Evolutionary conservation across 1,140 invertebrate genomes (phyloP).

Genomic region (Drosophila paulistorum): DNA sequence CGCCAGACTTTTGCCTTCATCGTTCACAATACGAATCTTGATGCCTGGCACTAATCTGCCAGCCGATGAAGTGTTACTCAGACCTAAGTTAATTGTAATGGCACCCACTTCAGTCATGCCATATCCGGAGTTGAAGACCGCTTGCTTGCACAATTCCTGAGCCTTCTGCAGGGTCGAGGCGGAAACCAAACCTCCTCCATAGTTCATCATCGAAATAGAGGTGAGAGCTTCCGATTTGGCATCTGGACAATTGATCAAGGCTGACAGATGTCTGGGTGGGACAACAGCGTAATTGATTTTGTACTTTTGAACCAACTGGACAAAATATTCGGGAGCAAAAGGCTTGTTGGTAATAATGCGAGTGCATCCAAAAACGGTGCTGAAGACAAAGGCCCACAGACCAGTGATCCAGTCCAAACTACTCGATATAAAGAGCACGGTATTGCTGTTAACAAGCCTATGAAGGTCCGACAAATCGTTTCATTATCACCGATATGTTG

Average conservation of each 20-base stretch:
- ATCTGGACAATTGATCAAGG: constrained; percentile 48
- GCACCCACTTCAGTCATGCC: constrained; percentile 63
- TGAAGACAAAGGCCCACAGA: constrained; percentile 53
- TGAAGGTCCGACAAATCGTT: neutral
- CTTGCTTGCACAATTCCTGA: constrained; percentile 51
- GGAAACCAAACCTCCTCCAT: constrained; percentile 56
- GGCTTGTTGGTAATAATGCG: constrained; percentile 63
- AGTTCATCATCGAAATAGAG: constrained; percentile 49
- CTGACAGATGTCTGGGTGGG: constrained; percentile 51
- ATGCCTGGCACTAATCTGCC: constrained; percentile 54
- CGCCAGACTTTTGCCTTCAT: constrained; percentile 62
- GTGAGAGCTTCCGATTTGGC: constrained; percentile 50
- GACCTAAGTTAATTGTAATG: constrained; percentile 58
- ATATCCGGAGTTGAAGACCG: constrained; percentile 61
- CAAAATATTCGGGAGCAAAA: constrained; percentile 59
- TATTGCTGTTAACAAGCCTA: constrained; percentile 59
- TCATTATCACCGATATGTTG: too few species aligned
- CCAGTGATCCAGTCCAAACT: constrained; percentile 76
- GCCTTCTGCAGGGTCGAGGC: constrained; percentile 42
- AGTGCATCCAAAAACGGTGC: constrained; percentile 55
- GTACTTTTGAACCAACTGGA: constrained; percentile 68
- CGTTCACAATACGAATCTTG: constrained; percentile 63
- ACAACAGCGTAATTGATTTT: constrained; percentile 61
- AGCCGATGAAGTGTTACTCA: constrained; percentile 52
- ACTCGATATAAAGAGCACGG: constrained; percentile 60